These are phyloP conservation scores for Ataeniobius toweri DNA, from an alignment of 2,797 vertebrate species.

Conservation along the genomic window DNA sequence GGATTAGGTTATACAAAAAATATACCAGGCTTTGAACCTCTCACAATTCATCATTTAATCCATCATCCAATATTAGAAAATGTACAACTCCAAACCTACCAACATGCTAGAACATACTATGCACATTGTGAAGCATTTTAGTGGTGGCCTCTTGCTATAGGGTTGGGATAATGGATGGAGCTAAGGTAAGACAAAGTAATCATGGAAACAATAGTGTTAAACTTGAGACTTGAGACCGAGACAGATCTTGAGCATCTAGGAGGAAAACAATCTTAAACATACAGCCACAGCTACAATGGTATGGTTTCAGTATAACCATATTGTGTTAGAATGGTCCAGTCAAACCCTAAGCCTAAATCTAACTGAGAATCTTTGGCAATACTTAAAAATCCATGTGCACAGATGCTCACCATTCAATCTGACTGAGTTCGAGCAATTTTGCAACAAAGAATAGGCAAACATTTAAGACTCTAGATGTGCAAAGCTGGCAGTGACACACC, in stretches of 20 bases:
- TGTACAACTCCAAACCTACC: not conserved
- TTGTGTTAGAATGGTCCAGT: not conserved
- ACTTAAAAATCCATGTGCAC: too few species aligned
- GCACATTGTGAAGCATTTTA: too few species aligned
- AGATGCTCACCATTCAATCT: not conserved
- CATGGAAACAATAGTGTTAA: not conserved
- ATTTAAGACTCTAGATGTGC: not conserved
- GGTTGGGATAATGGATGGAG: not conserved
- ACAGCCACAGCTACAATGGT: not conserved
- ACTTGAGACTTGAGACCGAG: not conserved
- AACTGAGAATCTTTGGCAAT: not conserved
- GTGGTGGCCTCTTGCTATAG: not conserved
- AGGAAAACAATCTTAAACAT: not conserved
- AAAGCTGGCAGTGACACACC: not conserved
- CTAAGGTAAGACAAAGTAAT: not conserved
- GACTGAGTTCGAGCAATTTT: not conserved
- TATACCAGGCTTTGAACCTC: too few species aligned
- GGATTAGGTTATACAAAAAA: too few species aligned
- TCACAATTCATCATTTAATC: too few species aligned
- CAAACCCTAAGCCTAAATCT: not conserved
- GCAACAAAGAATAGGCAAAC: not conserved
- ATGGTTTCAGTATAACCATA: not conserved
- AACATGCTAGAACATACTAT: not conserved
- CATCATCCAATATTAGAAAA: not conserved
- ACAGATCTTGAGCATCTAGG: too few species aligned